Evolutionary conservation across 2,888 invertebrate genomes (phyloP).

Genomic region (Dryadula phaetusa): DNA sequence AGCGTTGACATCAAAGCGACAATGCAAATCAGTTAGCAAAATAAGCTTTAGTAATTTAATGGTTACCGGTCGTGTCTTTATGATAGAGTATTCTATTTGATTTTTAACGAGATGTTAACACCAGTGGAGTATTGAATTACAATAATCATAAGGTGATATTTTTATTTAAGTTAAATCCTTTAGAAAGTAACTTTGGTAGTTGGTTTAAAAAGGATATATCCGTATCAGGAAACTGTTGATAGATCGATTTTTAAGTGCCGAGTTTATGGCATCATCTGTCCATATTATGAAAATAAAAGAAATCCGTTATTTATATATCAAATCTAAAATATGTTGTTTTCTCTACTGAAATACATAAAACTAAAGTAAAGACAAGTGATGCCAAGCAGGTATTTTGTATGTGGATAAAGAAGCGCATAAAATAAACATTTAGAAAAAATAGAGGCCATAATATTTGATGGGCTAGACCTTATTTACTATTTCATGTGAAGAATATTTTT

Average conservation of each 20-base stretch:
- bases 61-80: not conserved
- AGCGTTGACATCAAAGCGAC: not conserved
- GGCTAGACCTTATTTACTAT: conserved; percentile 19
- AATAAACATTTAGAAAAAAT: conserved; percentile 28
- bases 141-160: not conserved
- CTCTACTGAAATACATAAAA: not conserved
- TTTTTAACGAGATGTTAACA: not conserved
- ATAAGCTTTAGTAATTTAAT: conserved; percentile 6
- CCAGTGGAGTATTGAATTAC: not conserved
- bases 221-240: not conserved
- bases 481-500: not conserved
- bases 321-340: not conserved
- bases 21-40: not conserved
- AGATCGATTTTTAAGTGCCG: not conserved
- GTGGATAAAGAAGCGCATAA: conserved; percentile 27
- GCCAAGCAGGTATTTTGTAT: conserved; percentile 34
- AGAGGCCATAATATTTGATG: conserved; percentile 26
- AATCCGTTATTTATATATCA: not conserved
- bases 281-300: not conserved
- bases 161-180: not conserved
- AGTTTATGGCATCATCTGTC: not conserved
- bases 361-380: not conserved
- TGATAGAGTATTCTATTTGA: not conserved
- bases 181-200: not conserved
- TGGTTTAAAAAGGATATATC: not conserved